phyloP scores from a whole-genome alignment of 1,140 invertebrate species.

The Idris sp. region DNA sequence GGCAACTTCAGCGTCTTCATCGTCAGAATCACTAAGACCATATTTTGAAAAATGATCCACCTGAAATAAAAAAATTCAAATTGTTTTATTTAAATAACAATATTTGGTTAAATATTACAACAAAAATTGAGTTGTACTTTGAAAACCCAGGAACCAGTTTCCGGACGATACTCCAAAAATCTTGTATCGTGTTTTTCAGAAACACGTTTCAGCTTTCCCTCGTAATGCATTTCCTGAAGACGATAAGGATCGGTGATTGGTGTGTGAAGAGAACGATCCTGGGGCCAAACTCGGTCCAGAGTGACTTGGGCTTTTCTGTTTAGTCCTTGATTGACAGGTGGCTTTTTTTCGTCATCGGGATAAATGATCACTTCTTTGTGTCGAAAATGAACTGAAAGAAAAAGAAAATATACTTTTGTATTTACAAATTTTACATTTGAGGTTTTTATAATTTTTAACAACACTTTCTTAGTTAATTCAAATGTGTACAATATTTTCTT shows the following conservation, averaged over 20 bases:
- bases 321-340: conserved; percentile 88
- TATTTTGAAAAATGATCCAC: conserved; percentile 99
- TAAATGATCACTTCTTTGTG: conserved; percentile 88
- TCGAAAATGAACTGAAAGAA: conserved; percentile 83
- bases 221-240: conserved; percentile 90
- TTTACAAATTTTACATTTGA: no score
- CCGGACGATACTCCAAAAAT: conserved; percentile 96
- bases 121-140: no score
- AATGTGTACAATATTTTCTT: no score
- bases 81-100: no score
- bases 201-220: conserved; percentile 89
- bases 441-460: conserved; percentile 18
- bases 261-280: conserved; percentile 89
- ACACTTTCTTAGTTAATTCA: background rate
- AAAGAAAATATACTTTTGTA: no score
- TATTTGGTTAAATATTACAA: no score
- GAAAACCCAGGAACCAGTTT: conserved; percentile 97
- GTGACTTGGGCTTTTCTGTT: conserved; percentile 96
- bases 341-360: conserved; percentile 83
- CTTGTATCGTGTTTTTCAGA: conserved; percentile 91
- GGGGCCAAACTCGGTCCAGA: conserved; percentile 95
- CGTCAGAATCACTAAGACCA: conserved; percentile 93
- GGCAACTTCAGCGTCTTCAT: conserved; percentile 83
- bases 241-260: conserved; percentile 90
- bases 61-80: conserved; percentile 79